These are phyloP conservation scores for Fratercula arctica DNA, from an alignment of 2,797 vertebrate genomes.

Conservation along the genomic window DNA sequence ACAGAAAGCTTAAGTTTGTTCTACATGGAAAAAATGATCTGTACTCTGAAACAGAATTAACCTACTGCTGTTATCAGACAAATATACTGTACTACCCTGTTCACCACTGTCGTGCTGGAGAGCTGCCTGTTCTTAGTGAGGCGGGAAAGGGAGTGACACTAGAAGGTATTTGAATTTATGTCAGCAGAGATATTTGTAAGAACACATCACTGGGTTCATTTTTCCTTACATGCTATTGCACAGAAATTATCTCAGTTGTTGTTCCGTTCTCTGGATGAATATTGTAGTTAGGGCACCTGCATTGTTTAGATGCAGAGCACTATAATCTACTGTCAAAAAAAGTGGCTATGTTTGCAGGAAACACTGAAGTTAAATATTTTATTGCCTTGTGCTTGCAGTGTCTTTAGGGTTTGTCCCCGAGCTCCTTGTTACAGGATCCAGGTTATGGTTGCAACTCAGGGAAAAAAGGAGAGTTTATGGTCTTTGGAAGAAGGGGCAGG, in stretches of 20 bases:
- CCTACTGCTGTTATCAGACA: not conserved
- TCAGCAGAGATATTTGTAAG: not conserved
- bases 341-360: not conserved
- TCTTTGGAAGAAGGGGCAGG: too few relatives aligned
- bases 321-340: not conserved
- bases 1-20: not conserved
- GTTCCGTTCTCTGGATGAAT: fast-evolving
- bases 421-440: not conserved
- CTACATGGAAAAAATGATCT: not conserved
- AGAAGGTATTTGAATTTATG: not conserved
- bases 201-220: not conserved
- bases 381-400: not conserved
- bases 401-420: not conserved
- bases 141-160: not conserved
- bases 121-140: not conserved
- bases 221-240: not conserved
- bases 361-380: not conserved
- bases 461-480: too few relatives aligned
- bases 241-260: not conserved
- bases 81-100: not conserved
- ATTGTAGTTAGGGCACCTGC: not conserved
- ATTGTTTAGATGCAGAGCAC: not conserved
- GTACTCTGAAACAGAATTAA: not conserved
- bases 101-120: not conserved
- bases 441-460: too few relatives aligned